phyloP scores from a whole-genome alignment of 2,888 invertebrate genomes.

The Drosophila multiciliata region DNA sequence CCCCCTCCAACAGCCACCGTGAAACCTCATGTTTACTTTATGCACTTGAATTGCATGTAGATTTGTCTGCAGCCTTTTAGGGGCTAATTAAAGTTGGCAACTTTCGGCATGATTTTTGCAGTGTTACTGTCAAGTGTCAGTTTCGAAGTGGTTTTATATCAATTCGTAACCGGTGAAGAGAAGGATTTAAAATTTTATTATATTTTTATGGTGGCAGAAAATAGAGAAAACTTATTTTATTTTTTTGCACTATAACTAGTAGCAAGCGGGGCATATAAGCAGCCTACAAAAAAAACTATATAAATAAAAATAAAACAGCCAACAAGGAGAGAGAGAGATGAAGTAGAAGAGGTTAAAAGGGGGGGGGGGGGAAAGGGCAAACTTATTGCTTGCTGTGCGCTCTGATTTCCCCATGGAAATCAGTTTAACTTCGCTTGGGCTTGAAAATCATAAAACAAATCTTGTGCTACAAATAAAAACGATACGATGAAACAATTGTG shows the following conservation, averaged over 20 bases:
- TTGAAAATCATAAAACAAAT: conserved; percentile 83
- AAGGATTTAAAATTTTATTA: not conserved
- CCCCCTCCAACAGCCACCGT: conserved; percentile 10
- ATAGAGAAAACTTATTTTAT: not conserved
- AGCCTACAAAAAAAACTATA: conserved; percentile 24
- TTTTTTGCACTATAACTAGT: conserved; percentile 21
- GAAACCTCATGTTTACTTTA: conserved; percentile 58
- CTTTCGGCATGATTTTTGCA: not conserved
- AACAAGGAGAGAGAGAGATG: not conserved
- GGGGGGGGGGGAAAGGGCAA: conserved; percentile 30
- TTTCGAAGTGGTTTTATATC: not conserved
- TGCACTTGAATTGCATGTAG: conserved; percentile 55
- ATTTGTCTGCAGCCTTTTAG: conserved; percentile 43
- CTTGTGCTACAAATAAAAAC: conserved; percentile 75
- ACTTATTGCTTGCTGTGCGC: conserved; percentile 54
- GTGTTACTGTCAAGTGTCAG: not conserved
- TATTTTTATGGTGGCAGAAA: not conserved
- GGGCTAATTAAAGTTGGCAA: conserved; percentile 67
- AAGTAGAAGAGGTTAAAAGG: conserved; percentile 14
- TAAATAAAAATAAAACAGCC: conserved; percentile 26
- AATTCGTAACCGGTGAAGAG: not conserved
- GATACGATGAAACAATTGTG: conserved; percentile 62
- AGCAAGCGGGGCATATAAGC: conserved; percentile 29
- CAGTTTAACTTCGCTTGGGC: conserved; percentile 81
- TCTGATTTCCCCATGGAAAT: conserved; percentile 83